Evolutionary conservation across 1,140 invertebrate genomes (phyloP).

Genomic region (Tribolium madens): DNA sequence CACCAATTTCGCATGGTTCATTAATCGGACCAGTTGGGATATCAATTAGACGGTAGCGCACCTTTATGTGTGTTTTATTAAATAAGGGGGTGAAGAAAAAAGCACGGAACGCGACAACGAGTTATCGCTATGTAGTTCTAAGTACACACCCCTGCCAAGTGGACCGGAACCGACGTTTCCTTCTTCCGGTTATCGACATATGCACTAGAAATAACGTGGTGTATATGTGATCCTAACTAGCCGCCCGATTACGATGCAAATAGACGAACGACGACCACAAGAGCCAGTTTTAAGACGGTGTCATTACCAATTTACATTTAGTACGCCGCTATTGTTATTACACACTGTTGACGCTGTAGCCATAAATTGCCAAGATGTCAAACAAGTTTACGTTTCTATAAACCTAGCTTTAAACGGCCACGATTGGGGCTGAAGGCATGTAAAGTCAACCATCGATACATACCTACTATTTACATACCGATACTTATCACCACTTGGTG

Average conservation of each 20-base stretch:
- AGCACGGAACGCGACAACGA: conserved; percentile 25
- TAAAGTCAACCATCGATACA: neutral
- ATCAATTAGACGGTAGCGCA: conserved; percentile 31
- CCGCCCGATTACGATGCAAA: neutral
- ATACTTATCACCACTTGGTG: neutral
- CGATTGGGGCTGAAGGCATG: conserved; percentile 2
- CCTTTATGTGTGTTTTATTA: conserved; percentile 35
- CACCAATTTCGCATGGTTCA: conserved; percentile 26
- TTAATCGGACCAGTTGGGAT: conserved; percentile 25
- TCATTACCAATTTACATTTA: conserved; percentile 19
- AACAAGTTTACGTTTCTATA: conserved; percentile 36
- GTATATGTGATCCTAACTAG: neutral
- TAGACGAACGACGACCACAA: conserved; percentile 14
- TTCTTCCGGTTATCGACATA: conserved; percentile 32
- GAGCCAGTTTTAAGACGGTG: conserved; percentile 12
- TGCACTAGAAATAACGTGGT: conserved; percentile 6
- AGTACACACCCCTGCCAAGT: conserved; percentile 32
- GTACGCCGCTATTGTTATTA: conserved; percentile 10
- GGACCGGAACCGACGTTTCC: conserved; percentile 22
- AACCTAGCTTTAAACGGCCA: conserved; percentile 7
- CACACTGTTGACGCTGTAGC: conserved; percentile 9
- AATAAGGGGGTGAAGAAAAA: conserved; percentile 23
- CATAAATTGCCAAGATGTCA: conserved; percentile 24
- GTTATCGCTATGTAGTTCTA: conserved; percentile 15
- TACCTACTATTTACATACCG: conserved; percentile 19